Base-by-base conservation (phyloP, 2,888 invertebrate species). In the Rhingia campestris region DNA sequence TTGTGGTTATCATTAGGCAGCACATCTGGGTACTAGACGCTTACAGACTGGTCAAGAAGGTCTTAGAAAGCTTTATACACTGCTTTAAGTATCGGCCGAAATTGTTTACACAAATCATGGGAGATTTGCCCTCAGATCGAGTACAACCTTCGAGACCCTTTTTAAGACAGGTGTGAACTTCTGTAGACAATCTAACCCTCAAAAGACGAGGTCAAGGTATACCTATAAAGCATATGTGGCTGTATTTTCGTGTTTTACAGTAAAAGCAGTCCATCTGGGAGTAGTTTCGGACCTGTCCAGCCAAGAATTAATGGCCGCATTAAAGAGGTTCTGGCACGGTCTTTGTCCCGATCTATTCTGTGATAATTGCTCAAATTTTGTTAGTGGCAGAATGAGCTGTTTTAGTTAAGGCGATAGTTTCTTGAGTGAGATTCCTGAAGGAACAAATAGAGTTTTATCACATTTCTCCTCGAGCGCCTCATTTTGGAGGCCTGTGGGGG, bases 21-120 rank as follows among this genome's bases (percentile, higher is more conserved):
- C 33, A 67, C 9, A 72, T 76, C 37, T 82, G 73, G 73, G 37
- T 69, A 0, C 53, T 77, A 10, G 67, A 63, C n/a, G 54, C 30
- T 9, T 9, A 54, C 7, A 53, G 22, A n/a, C 33, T 43, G 4
- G 43, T 14, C 33, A 66, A 45, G 14, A 67, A 53, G 9, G 39
- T 64, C 39, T 53, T 54, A 4, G 54, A 67, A n/a, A n/a, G 54
- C 43, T 67, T 43, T 10, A 43, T 43, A 7, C 12, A 67, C 10
- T 63, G 63, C 6, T n/a, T 49, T 9, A 47, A 61, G 33, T 61
- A 61, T 7, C 39, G 22, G 4, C 22, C 43, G n/a, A 45, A 59
- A 4, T 32, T 56, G 32, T 6, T 45, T n/a, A 14, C 45, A 14
- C 14, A 82, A 58, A 72, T 86, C 1, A 88, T 89, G 88, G 66